Evolutionary conservation across 2,888 invertebrate genomes (phyloP), one percentile per base, ranked within the genome.

Genomic region (Gerosis bhagava): DNA sequence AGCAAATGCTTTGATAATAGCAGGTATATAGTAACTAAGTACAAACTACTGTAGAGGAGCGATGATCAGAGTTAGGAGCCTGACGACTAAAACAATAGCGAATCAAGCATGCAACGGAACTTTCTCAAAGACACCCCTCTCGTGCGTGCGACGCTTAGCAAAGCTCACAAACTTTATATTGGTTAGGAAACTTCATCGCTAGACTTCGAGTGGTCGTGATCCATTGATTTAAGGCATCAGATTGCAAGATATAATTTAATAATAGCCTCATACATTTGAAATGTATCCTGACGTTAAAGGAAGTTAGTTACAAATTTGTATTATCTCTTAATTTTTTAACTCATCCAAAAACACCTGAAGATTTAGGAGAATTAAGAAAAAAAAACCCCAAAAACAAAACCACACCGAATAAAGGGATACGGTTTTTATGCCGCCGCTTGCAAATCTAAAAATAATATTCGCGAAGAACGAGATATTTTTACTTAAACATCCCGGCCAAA

Each of bases 101-200:
- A 83, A 86, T 86, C 82, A 82, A 83, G 78, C 81, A 84, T 87
- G 83, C 83, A 81, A 73, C 76, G 77, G 79, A 87, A 86, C 83
- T 84, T 81, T 69, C 70, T 72, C 81, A 75, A 81, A 83, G 80
- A 84, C 78, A 81, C 76, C 77, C n/a, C 77, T 77, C 79, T 75
- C 70, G 80, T 83, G 84, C 83, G 86, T 84, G 81, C 72, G 72
- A 75, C 76, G 80, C 77, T 83, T 73, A 77, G 80, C 65, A 76
- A 81, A 73, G 68, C 73, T 71, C 68, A 55, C 66, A 63, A 83
- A 86, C 84, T 86, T 83, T 82, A 84, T 87, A 86, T 86, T 86
- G 84, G 77, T 81, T 72, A 59, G 60, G 73, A 78, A 87, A 84
- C 78, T 87, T 84, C 60, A 72, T 62, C 79, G 72, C 75, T 70